These are phyloP conservation scores for Phallusia fumigata DNA, from an alignment of 23 tunicate species.

Conservation along the genomic window DNA sequence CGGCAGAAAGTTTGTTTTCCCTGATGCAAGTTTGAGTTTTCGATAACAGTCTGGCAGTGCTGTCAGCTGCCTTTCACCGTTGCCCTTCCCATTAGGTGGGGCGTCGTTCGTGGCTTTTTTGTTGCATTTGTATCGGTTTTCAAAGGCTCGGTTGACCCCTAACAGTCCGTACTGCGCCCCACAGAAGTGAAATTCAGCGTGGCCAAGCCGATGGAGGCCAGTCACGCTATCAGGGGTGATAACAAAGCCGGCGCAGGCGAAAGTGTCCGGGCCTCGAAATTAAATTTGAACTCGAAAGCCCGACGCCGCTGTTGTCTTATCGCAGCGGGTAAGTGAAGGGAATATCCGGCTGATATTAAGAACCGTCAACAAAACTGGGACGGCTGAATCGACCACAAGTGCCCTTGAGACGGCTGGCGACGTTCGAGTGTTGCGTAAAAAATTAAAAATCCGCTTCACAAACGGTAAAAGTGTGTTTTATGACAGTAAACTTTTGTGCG, in stretches of 20 bases:
- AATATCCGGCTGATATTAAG: slow-evolving; percentile 5
- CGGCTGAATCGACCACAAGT: too few species aligned
- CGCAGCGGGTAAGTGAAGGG: not conserved
- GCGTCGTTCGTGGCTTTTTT: not conserved
- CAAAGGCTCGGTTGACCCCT: not conserved
- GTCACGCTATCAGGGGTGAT: slow-evolving; percentile 7
- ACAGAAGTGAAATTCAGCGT: slow-evolving; percentile 1
- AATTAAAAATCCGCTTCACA: too few species aligned
- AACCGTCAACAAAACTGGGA: not conserved
- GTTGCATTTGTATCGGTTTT: not conserved
- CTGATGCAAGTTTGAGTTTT: too few species aligned
- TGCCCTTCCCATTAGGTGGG: not conserved
- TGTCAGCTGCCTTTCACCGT: not conserved
- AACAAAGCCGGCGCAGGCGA: not conserved
- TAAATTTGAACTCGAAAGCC: not conserved
- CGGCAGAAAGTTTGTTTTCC: too few species aligned
- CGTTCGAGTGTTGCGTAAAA: too few species aligned
- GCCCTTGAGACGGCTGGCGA: too few species aligned
- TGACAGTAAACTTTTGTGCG: too few species aligned
- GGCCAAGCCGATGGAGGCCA: not conserved
- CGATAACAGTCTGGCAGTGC: not conserved
- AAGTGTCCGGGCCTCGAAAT: not conserved
- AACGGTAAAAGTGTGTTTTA: too few species aligned
- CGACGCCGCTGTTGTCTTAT: slow-evolving; percentile 4
- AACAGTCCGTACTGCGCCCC: not conserved